Conservation (phyloP, 2,797 vertebrate genomes). For the Notolepis coatsorum region DNA sequence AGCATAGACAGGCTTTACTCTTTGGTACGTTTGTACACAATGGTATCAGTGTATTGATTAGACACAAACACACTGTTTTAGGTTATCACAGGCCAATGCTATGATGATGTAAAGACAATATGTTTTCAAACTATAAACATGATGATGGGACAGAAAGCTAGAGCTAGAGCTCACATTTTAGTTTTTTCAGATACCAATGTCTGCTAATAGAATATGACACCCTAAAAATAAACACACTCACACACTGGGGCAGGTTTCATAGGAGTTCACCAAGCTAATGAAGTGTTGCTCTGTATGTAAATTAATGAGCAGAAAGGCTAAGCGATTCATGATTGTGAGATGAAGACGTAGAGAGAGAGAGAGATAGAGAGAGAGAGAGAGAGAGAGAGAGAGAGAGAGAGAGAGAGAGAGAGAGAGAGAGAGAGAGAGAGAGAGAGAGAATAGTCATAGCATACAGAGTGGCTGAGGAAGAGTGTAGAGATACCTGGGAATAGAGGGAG, state of each 20-base stretch:
- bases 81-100: too few species aligned
- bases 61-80: not conserved
- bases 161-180: too few species aligned
- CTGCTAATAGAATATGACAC: conserved; percentile 26
- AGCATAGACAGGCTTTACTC: too few species aligned
- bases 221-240: conserved; percentile 30
- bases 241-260: conserved; percentile 6
- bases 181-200: conserved; percentile 3
- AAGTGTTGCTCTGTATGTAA: conserved; percentile 33
- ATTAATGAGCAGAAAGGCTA: conserved; percentile 53
- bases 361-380: not conserved
- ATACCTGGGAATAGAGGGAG: conserved; percentile 14
- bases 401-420: conserved; percentile 22
- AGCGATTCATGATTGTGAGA: conserved; percentile 27
- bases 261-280: conserved; percentile 24
- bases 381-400: conserved; percentile 18
- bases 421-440: conserved; percentile 12
- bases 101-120: too few species aligned
- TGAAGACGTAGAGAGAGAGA: not conserved
- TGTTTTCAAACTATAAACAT: not conserved
- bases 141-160: too few species aligned
- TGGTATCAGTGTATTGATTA: too few species aligned
- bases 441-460: too few species aligned
- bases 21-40: too few species aligned
- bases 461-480: not conserved